Conservation (phyloP, 2,797 vertebrate species). For the Rhinoraja longicauda region DNA sequence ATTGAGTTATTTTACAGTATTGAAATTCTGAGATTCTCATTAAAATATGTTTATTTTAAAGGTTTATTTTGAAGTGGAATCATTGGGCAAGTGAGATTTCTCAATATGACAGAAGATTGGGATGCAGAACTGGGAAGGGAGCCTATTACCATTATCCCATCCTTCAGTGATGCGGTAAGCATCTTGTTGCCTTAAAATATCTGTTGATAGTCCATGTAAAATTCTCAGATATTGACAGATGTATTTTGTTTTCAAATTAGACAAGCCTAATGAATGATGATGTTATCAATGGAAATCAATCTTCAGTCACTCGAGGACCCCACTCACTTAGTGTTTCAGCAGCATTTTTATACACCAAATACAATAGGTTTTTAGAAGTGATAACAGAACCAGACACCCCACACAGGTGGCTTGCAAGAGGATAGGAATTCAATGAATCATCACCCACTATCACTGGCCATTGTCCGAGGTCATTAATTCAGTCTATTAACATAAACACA, state of each 20-base stretch:
- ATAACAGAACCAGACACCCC: too few species aligned
- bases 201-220: neutral
- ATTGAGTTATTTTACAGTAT: too few species aligned
- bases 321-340: too few species aligned
- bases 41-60: neutral
- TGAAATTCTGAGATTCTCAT: neutral
- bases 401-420: too few species aligned
- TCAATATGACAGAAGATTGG: slow-evolving; percentile 32
- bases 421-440: too few species aligned
- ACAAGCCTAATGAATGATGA: slow-evolving; percentile 24
- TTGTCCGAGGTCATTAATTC: too few species aligned
- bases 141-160: slow-evolving; percentile 1
- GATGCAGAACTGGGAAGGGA: slow-evolving; percentile 15
- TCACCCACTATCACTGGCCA: too few species aligned
- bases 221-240: neutral
- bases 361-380: too few species aligned
- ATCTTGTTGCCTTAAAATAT: neutral
- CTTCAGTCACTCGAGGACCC: too few species aligned
- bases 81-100: neutral
- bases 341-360: too few species aligned
- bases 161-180: slow-evolving; percentile 17
- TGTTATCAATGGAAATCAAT: slow-evolving; percentile 15
- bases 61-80: neutral
- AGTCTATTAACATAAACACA: too few species aligned
- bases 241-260: slow-evolving; percentile 14